Evolutionary conservation across 2,888 invertebrate species (phyloP).

Genomic region (Fissipunctia ypsillon): DNA sequence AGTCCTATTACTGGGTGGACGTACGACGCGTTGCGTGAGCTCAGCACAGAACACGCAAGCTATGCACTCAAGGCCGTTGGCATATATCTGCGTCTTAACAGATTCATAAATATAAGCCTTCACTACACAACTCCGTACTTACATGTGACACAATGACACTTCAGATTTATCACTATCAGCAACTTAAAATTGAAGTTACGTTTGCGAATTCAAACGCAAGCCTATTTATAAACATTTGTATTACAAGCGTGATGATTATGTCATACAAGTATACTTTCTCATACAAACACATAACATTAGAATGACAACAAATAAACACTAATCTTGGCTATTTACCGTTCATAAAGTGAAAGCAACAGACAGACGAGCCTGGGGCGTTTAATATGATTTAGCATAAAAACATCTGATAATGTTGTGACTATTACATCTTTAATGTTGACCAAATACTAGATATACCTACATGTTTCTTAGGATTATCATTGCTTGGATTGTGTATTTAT

Average conservation of each 20-base stretch:
- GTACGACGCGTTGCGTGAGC: no score
- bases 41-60: no score
- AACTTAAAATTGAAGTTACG: neutral
- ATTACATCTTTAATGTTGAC: neutral
- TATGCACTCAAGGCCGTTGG: no score
- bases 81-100: no score
- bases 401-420: conserved; percentile 33
- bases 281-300: conserved; percentile 35
- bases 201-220: neutral
- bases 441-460: neutral
- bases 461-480: neutral
- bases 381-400: conserved; percentile 48
- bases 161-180: no score
- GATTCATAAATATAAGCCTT: no score
- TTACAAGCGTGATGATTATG: conserved; percentile 25
- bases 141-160: no score
- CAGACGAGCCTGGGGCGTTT: conserved; percentile 46
- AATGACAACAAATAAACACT: conserved; percentile 45
- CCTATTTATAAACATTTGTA: conserved; percentile 24
- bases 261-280: conserved; percentile 50
- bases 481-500: neutral
- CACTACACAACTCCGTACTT: no score
- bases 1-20: no score
- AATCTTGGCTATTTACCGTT: conserved; percentile 40
- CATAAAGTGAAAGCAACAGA: conserved; percentile 62